Base-by-base conservation (phyloP, 2,888 invertebrate genomes). In the Catocala fraxini region DNA sequence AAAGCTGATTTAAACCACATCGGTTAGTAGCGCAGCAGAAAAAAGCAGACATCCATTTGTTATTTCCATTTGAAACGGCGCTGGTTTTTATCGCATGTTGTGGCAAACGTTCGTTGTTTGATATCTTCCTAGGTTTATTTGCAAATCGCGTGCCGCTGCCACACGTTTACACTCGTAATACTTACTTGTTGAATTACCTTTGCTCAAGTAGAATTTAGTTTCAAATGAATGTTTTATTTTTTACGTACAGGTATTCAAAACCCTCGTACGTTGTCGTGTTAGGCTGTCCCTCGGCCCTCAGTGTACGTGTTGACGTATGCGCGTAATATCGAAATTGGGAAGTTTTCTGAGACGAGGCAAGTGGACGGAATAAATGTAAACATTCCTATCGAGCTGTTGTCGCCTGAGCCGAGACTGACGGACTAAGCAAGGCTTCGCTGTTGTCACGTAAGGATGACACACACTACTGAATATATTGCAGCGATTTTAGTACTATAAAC, bases 111-210 rank as follows among this genome's bases (percentile, higher is more conserved):
- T 73, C 34, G 77, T 78, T 86, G 87, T 88, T 90, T 90, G 89
- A 89, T 93, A 92, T 91, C 91, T 91, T 87, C 82, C 84, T 86
- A 86, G 89, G 79, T 92, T 93, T 93, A 93, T 93, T 92, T 92
- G 89, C 89, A 85, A 90, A 92, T 93, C 90, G 93, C 93, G 92
- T 93, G 93, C 81, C 65, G 69, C 70, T 48, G 68, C 75, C 83
- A 85, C 85, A 81, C 81, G 83, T 84, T 85, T 85, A 83, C 80
- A 85, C 76, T 80, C 68, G 80, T 82, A 83, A 80, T 86, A 86
- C 81, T 74, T 88, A 89, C 89, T 89, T 90, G 90, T 91, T 91
- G 89, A 90, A 87, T 89, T 89, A 89, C 80, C 77, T 81, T 83
- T 81, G 81, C 85, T 80, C 68, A 76, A 83, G 73, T 79, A 74